Conservation (phyloP, 1,140 invertebrate genomes). For the Anoplolepis gracilipes region DNA sequence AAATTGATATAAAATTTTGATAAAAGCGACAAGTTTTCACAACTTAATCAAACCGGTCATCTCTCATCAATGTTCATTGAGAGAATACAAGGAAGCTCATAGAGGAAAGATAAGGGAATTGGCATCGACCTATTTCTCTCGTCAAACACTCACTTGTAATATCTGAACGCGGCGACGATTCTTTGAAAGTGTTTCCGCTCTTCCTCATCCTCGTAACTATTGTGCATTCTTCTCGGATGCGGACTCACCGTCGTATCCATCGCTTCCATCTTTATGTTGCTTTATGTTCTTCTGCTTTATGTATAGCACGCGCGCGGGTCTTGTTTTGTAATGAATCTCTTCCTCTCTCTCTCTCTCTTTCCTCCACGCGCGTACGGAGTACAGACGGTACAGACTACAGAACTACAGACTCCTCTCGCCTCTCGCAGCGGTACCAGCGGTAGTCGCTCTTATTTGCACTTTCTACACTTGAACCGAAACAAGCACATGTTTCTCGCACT, state of each 20-base stretch:
- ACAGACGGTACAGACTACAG: too few species aligned
- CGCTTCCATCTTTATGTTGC: constrained; percentile 69
- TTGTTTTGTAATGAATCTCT: constrained; percentile 65
- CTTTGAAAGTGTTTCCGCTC: constrained; percentile 92
- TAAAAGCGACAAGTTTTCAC: too few species aligned
- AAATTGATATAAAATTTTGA: too few species aligned
- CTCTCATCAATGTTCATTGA: background rate
- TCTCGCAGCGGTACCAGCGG: too few species aligned
- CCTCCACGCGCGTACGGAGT: background rate
- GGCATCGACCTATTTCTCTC: background rate
- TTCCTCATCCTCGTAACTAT: constrained; percentile 87
- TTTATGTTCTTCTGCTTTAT: constrained; percentile 52
- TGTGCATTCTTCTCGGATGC: constrained; percentile 77
- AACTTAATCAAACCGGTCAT: background rate
- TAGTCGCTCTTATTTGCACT: too few species aligned
- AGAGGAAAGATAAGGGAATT: constrained; percentile 11
- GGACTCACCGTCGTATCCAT: constrained; percentile 73
- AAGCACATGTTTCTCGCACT: too few species aligned
- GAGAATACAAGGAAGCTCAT: constrained; percentile 20
- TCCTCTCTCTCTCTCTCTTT: background rate
- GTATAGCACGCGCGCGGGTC: constrained; percentile 44
- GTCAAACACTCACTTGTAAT: constrained; percentile 90
- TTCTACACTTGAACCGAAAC: too few species aligned
- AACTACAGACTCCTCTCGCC: too few species aligned
- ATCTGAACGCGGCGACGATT: constrained; percentile 92